phyloP scores from a whole-genome alignment of 2,888 invertebrate genomes.

The Maniola hyperantus region DNA sequence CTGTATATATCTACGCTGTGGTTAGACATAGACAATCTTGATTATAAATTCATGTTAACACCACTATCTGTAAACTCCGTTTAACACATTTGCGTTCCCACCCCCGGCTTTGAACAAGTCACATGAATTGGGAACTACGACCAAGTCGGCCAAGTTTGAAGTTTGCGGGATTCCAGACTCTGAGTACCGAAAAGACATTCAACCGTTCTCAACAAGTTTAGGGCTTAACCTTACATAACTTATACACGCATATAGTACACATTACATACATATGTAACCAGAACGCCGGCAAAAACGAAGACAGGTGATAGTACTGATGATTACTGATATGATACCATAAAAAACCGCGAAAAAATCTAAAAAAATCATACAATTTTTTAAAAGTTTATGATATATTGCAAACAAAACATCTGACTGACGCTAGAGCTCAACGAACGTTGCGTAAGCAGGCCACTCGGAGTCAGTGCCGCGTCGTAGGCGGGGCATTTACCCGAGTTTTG shows the following conservation, averaged over 20 bases:
- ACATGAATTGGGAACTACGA: conserved; percentile 28
- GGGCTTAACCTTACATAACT: conserved; percentile 22
- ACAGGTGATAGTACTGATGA: no score
- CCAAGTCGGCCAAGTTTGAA: conserved; percentile 25
- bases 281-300: no score
- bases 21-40: background rate
- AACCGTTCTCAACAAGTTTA: conserved; percentile 33
- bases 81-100: conserved; percentile 16
- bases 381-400: no score
- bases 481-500: no score
- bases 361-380: no score
- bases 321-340: no score
- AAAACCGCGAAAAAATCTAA: no score
- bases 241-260: background rate
- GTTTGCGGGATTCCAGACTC: conserved; percentile 32
- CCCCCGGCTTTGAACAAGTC: conserved; percentile 27
- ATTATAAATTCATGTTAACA: conserved; percentile 10
- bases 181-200: conserved; percentile 30
- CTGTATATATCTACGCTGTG: no score
- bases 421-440: no score
- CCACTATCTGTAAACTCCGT: conserved; percentile 6
- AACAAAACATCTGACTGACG: no score
- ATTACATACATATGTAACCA: background rate
- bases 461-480: no score
- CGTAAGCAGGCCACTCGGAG: no score